Base-by-base conservation (phyloP, 2,888 invertebrate species). In the Tanytarsus gracilentus region DNA sequence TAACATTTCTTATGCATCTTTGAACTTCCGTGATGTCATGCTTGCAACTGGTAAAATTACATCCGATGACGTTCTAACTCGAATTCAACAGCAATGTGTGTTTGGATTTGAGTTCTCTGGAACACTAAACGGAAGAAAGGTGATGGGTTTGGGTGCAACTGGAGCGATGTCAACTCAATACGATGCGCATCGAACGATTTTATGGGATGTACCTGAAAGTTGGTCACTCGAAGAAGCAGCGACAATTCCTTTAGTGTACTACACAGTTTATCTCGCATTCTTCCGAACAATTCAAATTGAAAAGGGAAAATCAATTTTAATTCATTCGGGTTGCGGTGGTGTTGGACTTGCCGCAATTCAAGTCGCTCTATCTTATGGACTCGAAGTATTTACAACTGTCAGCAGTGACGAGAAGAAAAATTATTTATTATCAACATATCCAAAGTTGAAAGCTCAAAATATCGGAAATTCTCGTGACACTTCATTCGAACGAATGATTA, bases 21-120 rank as follows among this genome's bases (percentile, higher is more conserved):
- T 97, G 11, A 98, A 97, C 75, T 97, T 96, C 81, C 84, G 91
- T 67, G 97, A 97, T 71, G 78, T 97, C 0, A 96, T 97, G 97
- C 77, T 91, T 1, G 91, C 95, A 0, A 90, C 90, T 1, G 96
- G 94, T 1, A 90, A 91, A 68, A 79, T 97, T 69, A 81, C 88
- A 1, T 82, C 89, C 1, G 86, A 87, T 0, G 77, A 78, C 26
- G 78, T n/a, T n/a, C n/a, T n/a, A n/a, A n/a, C 77, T 1, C 76
- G 85, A n/a, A 68, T 79, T 23, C 75, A 78, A 7, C 81, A 88
- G 65, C 82, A 82, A 64, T 81, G 79, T 65, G 78, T 83, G 0
- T 76, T 83, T 64, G 87, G 87, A 0, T 80, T 86, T 63, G 87
- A 88, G 65, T 78, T 80, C 65, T 78, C 81, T 4, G 88, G 86